A percentile compares a stretch with the other conserved stretches of the same genome.
Conservation (phyloP, 2,113 vertebrate species). For the Leptobrachium ailaonicum region DNA sequence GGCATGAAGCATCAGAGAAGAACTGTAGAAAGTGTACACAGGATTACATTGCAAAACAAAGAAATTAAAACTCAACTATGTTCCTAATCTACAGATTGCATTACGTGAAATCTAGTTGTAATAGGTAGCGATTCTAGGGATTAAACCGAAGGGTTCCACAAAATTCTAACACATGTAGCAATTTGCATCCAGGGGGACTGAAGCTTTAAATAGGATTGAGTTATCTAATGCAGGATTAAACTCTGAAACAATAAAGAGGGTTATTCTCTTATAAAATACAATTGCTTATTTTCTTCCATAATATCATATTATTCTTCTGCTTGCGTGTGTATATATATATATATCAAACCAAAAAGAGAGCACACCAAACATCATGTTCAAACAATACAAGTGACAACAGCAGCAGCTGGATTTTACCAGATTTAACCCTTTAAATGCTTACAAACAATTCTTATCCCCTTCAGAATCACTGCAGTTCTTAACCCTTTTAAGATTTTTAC, state of each 20-base stretch:
- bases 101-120: not conserved
- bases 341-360: not conserved
- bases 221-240: not conserved
- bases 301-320: not conserved
- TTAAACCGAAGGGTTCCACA: not conserved
- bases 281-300: not conserved
- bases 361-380: too few species aligned
- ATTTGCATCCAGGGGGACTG: not conserved
- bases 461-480: too few species aligned
- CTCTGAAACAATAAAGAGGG: not conserved
- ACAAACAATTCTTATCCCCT: too few species aligned
- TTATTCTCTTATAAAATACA: not conserved
- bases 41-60: too few species aligned
- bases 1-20: too few species aligned
- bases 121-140: not conserved
- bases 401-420: too few species aligned
- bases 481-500: too few species aligned
- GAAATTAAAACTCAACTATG: too few species aligned
- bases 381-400: too few species aligned
- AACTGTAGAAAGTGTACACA: too few species aligned
- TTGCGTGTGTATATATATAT: not conserved
- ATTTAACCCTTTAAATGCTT: too few species aligned
- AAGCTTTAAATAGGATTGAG: conserved; percentile 10
- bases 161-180: not conserved
- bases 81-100: too few species aligned